Evolutionary conservation across 2,888 invertebrate genomes (phyloP), one percentile per base, ranked within the genome.

Genomic region (Quadroppia sp.): DNA sequence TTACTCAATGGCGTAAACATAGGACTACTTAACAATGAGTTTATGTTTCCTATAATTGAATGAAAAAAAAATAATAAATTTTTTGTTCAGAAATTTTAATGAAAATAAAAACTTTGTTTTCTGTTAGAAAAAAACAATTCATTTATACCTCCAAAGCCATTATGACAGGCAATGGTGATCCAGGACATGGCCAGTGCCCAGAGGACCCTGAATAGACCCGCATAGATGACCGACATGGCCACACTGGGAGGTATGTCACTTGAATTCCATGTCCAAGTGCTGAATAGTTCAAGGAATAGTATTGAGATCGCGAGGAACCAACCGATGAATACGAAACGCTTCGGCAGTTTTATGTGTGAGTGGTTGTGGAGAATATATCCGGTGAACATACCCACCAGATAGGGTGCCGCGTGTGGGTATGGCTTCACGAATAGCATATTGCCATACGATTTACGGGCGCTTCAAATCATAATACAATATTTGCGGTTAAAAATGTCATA

Each of bases 341-440:
- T 36, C 2, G 30, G 4, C n/a, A 72, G 32, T 59, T 59, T 72
- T 28, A 72, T 72, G 7, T 72, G 42, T 6, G 56, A 23, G 15
- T 40, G 13, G 1, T 20, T 23, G 42, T 67, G 20, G 20, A 77
- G 50, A 1, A 76, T 28, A 50, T 77, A 76, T 0, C 78, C 78
- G 20, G 76, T 69, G 7, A 78, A 28, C 25, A 78, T 69, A 23
- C 78, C 78, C 0, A 78, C 61, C 17, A 76, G 71, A 70, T 78
- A 78, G 2, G 78, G 78, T 1, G 74, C 76, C 6, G 76, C 73
- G 71, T 78, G 78, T 15, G 76, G 71, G 64, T 76, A 77, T 1
- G 78, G 72, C 40, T 72, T 72, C 1, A 72, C 42, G 15, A 72
- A 56, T 15, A 72, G 3, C 17, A 20, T 3, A 59, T 72, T 59